Percentiles rank a stretch among this genome's conserved stretches.
These are phyloP conservation scores for Drosophila neonasuta DNA, from an alignment of 2,888 invertebrate genomes.

Conservation along the genomic window DNA sequence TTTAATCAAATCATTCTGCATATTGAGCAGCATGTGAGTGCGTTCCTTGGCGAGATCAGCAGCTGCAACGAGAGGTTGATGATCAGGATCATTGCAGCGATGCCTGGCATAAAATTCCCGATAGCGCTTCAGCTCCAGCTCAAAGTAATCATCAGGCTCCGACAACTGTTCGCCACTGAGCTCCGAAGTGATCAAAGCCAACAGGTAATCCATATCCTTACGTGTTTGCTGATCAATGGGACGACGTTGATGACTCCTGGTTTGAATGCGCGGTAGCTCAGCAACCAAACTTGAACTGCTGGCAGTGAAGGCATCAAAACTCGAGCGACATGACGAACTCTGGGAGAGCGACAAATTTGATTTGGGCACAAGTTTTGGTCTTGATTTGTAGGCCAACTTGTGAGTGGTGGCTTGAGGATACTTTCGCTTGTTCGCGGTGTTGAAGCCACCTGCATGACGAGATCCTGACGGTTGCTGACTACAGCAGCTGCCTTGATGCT, in stretches of 20 bases:
- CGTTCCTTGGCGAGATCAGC: constrained; percentile 52
- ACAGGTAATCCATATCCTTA: constrained; percentile 35
- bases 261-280: neutral
- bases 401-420: neutral
- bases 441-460: constrained; percentile 28
- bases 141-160: constrained; percentile 63
- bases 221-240: constrained; percentile 14
- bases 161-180: constrained; percentile 61
- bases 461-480: neutral
- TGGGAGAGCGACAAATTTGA: neutral
- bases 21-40: constrained; percentile 67
- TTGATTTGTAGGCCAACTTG: constrained; percentile 18
- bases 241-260: neutral
- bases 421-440: neutral
- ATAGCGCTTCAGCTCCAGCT: constrained; percentile 71
- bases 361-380: constrained; percentile 38
- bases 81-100: constrained; percentile 32
- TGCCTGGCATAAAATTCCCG: constrained; percentile 53
- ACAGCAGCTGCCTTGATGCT: constrained; percentile 19
- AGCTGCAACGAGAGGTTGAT: neutral
- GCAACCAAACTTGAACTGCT: neutral
- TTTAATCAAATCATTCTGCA: constrained; percentile 77
- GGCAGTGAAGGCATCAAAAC: too few relatives aligned
- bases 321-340: constrained; percentile 1
- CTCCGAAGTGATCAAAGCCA: constrained; percentile 64